phyloP scores from a whole-genome alignment of 2,888 invertebrate species.

The Ochlodes sylvanus region DNA sequence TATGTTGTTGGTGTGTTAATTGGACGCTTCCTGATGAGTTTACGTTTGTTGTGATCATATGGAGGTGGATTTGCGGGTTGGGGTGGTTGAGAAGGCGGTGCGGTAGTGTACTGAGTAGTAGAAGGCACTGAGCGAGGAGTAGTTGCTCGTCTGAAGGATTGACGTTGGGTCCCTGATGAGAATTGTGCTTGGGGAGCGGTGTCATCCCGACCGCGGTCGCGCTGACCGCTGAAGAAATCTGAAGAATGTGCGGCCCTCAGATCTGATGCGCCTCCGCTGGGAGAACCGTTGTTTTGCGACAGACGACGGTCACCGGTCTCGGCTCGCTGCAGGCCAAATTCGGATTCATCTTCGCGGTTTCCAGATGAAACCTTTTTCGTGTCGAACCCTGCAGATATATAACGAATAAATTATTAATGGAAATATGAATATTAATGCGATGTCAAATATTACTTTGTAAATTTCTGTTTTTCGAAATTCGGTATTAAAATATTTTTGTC shows the following conservation, averaged over 20 bases:
- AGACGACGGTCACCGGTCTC: slow-evolving; percentile 86
- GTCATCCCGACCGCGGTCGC: slow-evolving; percentile 78
- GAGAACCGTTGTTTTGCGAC: slow-evolving; percentile 57
- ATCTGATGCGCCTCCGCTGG: slow-evolving; percentile 80
- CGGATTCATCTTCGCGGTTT: slow-evolving; percentile 88
- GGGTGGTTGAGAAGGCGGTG: slow-evolving; percentile 51
- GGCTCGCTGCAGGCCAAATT: slow-evolving; percentile 89
- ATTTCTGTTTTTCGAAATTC: background rate
- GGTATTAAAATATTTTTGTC: too few relatives aligned
- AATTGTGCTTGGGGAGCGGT: slow-evolving; percentile 47
- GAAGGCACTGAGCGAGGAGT: slow-evolving; percentile 62
- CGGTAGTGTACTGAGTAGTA: slow-evolving; percentile 59
- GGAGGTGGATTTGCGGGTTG: slow-evolving; percentile 53
- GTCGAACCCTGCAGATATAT: slow-evolving; percentile 81
- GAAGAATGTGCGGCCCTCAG: slow-evolving; percentile 90
- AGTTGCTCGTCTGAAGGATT: slow-evolving; percentile 70
- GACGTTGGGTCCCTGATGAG: slow-evolving; percentile 51
- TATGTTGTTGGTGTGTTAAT: slow-evolving; percentile 61
- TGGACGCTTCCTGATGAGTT: slow-evolving; percentile 74
- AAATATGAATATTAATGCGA: background rate
- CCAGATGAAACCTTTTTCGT: slow-evolving; percentile 85
- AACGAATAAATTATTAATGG: background rate
- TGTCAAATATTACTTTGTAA: background rate
- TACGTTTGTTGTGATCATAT: slow-evolving; percentile 68
- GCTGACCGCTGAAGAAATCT: slow-evolving; percentile 88